Evolutionary conservation across 2,113 vertebrate species (phyloP), one percentile per base, ranked within the genome.

Genomic region (Uria aalge): DNA sequence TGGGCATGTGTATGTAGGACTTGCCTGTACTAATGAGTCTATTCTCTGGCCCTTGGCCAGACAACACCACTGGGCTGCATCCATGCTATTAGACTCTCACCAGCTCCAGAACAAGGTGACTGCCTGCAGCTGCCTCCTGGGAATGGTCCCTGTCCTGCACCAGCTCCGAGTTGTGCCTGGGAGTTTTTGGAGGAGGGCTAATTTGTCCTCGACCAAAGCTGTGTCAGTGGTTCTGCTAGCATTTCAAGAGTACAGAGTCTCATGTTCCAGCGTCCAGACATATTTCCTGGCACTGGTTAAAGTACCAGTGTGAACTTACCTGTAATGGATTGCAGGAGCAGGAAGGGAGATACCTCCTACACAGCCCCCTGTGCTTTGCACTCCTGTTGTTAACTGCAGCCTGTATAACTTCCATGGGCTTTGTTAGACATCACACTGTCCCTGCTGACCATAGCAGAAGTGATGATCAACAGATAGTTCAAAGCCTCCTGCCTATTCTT

Each of bases 161-260:
- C 40, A 68, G 53, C 53, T 72, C 66, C 0, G 0, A 38, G 34
- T 34, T 64, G 34, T 69, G 23, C 30, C 5, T 9, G 29, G 9
- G 24, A 72, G 12, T 8, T 64, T 78, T 40, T 47, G 40, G 29
- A 73, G 30, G 23, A 85, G 18, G 26, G 30, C 23, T 85, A 9
- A 43, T 52, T 17, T 73, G 21, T 90, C n/a, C 57, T 41, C 76
- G 36, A 52, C 30, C 16, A 53, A 64, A 92, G 22, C 40, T 36
- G 21, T 88, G 23, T 29, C 36, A 34, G n/a, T 50, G 52, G 26
- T 63, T 79, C 34, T 52, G 69, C 38, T 14, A n/a, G 34, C 20
- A 56, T 76, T 84, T 87, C n/a, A 73, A 3, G 34, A 43, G 11
- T 75, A 67, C 47, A 50, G 38, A 21, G 30, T 76, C 7, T 68